Percentiles rank a stretch among this genome's conserved stretches.
Conservation (phyloP, 2,888 invertebrate species). For the Invenusta paracnida region DNA sequence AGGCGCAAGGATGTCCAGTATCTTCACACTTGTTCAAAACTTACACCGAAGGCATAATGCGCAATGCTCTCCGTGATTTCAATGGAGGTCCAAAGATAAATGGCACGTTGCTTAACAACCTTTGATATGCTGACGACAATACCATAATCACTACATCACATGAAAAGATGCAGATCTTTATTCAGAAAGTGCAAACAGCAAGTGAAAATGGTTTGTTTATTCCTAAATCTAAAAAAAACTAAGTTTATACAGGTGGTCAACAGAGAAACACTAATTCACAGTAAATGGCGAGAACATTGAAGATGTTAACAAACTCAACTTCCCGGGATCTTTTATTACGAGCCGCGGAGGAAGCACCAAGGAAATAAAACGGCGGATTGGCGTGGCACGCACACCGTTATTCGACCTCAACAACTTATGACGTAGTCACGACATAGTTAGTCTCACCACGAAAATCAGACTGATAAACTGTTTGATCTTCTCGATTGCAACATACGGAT, state of each 20-base stretch:
- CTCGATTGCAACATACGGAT: constrained; percentile 9
- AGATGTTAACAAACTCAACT: no score
- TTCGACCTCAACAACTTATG: neutral
- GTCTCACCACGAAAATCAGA: no score
- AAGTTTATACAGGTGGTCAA: neutral
- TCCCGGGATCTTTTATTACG: no score
- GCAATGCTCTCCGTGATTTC: neutral
- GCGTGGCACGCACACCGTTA: neutral
- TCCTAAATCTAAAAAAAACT: neutral
- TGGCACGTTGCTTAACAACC: neutral
- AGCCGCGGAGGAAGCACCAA: no score
- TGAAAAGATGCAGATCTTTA: neutral
- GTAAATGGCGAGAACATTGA: neutral
- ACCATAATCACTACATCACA: neutral
- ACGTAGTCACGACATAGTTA: neutral
- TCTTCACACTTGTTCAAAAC: neutral
- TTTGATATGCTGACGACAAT: neutral
- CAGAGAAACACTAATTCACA: neutral
- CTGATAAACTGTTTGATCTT: neutral
- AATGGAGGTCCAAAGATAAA: neutral
- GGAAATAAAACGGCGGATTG: constrained; percentile 14
- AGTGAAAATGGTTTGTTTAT: neutral
- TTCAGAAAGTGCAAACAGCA: neutral
- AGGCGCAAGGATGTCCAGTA: constrained; percentile 1
- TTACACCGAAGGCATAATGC: neutral